These are phyloP conservation scores for Campoplex nolae DNA, from an alignment of 2,888 invertebrate species.

Conservation along the genomic window DNA sequence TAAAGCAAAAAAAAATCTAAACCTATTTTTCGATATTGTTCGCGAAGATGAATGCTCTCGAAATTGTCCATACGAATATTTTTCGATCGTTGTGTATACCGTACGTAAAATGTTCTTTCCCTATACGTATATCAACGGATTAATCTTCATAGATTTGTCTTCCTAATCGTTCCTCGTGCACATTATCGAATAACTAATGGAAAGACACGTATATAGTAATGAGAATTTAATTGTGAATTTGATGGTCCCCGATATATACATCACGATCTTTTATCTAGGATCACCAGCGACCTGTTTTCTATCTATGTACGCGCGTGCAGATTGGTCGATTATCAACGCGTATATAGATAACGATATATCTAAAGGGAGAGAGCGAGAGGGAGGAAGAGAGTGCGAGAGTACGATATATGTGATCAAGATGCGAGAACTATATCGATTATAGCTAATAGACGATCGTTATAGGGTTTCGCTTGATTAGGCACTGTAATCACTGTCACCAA, in stretches of 20 bases:
- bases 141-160: not conserved
- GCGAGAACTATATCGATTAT: constrained; percentile 78
- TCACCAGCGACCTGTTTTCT: not conserved
- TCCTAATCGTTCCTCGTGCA: not conserved
- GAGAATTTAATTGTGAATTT: constrained; percentile 4
- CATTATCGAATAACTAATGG: constrained; percentile 3
- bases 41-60: not conserved
- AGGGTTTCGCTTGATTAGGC: constrained; percentile 80
- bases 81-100: not conserved
- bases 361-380: constrained; percentile 26
- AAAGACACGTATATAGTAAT: not conserved
- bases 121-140: not conserved
- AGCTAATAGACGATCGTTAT: constrained; percentile 81
- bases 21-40: too few relatives aligned
- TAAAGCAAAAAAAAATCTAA: too few relatives aligned
- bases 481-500: constrained; percentile 79
- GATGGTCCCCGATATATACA: not conserved
- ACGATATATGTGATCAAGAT: constrained; percentile 31
- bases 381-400: constrained; percentile 21
- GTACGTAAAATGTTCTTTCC: too few relatives aligned
- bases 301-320: not conserved
- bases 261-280: not conserved
- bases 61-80: not conserved
- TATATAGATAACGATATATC: constrained; percentile 15
- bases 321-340: not conserved